These are phyloP conservation scores for Cerastis rubricosa DNA, from an alignment of 2,888 invertebrate species.

Conservation along the genomic window DNA sequence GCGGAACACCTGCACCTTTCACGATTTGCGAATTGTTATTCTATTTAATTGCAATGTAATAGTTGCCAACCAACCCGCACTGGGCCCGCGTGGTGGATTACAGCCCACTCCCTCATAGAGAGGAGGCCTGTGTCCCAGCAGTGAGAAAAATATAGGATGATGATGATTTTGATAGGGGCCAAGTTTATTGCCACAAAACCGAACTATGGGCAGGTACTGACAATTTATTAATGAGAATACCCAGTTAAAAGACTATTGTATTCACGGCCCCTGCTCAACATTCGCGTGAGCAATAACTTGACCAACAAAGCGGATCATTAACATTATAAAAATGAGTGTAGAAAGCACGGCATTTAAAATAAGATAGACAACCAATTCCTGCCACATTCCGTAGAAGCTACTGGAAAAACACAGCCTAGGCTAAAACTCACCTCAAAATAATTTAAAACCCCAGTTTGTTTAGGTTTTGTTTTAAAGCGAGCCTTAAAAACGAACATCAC, in stretches of 20 bases:
- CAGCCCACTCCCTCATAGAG: too few species aligned
- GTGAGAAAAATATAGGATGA: too few species aligned
- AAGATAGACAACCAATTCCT: too few species aligned
- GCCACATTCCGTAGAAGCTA: neutral
- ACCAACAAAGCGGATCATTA: neutral
- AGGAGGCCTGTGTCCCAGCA: too few species aligned
- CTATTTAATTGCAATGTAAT: neutral
- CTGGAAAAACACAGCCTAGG: neutral
- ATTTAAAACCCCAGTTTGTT: neutral
- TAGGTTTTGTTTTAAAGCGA: neutral
- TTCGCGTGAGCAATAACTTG: neutral
- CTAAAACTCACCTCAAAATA: neutral
- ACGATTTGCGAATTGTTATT: neutral
- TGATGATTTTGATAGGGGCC: too few species aligned
- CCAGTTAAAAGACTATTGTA: neutral
- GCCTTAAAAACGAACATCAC: neutral
- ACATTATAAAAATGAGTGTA: neutral
- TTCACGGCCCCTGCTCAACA: neutral
- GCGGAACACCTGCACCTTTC: neutral
- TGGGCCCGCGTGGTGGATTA: too few species aligned
- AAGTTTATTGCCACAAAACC: neutral
- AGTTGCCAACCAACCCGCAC: too few species aligned
- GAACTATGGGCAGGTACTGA: neutral
- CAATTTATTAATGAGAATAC: neutral
- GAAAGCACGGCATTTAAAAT: too few species aligned